Evolutionary conservation across 1,140 invertebrate genomes (phyloP).

Genomic region (Sitobion miscanthi): DNA sequence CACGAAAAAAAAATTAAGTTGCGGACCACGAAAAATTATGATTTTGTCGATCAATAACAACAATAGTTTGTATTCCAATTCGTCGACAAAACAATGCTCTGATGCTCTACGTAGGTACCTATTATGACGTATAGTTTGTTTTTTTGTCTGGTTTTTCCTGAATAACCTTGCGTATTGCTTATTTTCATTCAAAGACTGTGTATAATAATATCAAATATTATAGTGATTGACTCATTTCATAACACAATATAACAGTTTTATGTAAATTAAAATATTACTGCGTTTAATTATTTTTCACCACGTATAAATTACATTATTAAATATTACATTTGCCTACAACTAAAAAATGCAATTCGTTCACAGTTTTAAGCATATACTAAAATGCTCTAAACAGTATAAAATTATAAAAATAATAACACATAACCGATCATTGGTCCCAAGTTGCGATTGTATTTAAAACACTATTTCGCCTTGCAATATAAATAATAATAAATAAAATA

Average conservation of each 20-base stretch:
- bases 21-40: background rate
- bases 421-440: too few species aligned
- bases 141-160: background rate
- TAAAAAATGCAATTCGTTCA: background rate
- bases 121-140: background rate
- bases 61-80: background rate
- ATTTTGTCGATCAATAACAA: background rate
- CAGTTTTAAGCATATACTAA: background rate
- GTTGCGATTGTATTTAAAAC: background rate
- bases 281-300: background rate
- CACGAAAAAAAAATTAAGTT: too few species aligned
- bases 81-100: background rate
- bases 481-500: slow-evolving; percentile 13
- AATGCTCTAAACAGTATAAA: background rate
- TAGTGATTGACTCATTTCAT: background rate
- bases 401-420: background rate
- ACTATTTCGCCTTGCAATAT: background rate
- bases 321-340: background rate
- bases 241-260: background rate
- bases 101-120: background rate
- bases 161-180: background rate
- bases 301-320: background rate
- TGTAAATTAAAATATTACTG: background rate
- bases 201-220: background rate
- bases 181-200: background rate